Base-by-base conservation (phyloP, 2,797 vertebrate genomes). In the Falco rusticolus region DNA sequence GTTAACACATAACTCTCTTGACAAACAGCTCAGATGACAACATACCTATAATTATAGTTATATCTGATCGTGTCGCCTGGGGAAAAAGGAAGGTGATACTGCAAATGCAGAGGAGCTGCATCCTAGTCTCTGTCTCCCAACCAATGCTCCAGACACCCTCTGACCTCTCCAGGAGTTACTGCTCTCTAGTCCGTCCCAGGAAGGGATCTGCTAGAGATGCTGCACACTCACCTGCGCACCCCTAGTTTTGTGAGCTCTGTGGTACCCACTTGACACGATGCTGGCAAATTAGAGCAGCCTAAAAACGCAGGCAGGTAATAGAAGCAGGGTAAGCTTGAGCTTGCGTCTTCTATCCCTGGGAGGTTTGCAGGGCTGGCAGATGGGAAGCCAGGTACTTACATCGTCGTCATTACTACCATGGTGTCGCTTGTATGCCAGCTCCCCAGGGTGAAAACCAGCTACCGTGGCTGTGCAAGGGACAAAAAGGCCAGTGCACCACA, bases 1-100 rank as follows among this genome's bases (percentile, higher is more conserved):
- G 96, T 93, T 95, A 95, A 92, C 8, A 53, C 16, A 11, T 50
- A 88, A 64, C 48, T 94, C 70, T 93, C 93, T 31, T 84, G 96
- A 96, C 83, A 95, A 97, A 93, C 86, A 90, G 90, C 86, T 92
- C 75, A 22, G 68, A 87, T 84, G 81, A 90, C 85, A 84, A 94
- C 80, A 88, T 61, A 89, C 80, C 93, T 89, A 92, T 81, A 87
- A 94, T 93, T 91, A 80, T 91, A 64, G 85, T 87, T 85, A 19
- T 77, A 82, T 71, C 87, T 94, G 82, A 93, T 93, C 66, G 22
- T 3, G 41, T 50, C 1, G 8, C 71, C 21, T 6, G 31, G 51
- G 90, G 83, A 79, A 60, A 82, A 72, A 63, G 59, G 80, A 90
- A 90, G 87, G 84, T 83, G 92, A 89, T 90, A 43, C 71, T 76